A percentile compares a stretch with the other conserved stretches of the same genome.
These are phyloP conservation scores for Clarias pachynema DNA, from an alignment of 2,797 vertebrate species.

Conservation along the genomic window DNA sequence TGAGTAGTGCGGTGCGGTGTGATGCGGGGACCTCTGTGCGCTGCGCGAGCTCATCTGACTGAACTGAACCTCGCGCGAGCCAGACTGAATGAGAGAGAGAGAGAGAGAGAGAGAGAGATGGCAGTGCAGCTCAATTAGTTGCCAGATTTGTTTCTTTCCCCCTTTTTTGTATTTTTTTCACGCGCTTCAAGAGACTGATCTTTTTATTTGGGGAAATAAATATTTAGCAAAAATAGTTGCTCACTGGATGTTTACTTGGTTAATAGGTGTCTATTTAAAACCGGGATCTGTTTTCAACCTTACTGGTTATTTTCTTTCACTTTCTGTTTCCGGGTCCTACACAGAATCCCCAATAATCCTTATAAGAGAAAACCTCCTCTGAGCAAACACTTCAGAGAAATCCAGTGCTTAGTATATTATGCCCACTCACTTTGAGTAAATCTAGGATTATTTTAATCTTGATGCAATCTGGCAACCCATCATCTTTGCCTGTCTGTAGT, in stretches of 20 bases:
- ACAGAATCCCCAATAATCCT: background rate
- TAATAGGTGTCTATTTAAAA: background rate
- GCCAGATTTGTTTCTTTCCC: background rate
- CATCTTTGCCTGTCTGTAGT: background rate
- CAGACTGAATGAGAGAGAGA: constrained; percentile 1
- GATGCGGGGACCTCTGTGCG: background rate
- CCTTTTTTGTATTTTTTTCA: background rate
- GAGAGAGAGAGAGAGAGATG: constrained; percentile 18
- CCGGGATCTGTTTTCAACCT: fast-evolving
- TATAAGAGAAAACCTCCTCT: background rate
- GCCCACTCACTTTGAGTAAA: background rate
- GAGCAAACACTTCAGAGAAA: background rate
- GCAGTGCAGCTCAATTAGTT: background rate
- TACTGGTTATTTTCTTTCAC: background rate
- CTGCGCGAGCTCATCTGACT: constrained; percentile 13
- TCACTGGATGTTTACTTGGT: background rate
- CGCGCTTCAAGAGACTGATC: background rate
- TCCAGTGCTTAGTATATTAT: too few species aligned
- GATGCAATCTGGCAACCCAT: constrained; percentile 12
- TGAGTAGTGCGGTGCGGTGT: background rate
- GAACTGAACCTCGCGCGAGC: background rate
- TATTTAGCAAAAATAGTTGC: background rate
- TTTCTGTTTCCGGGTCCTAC: background rate
- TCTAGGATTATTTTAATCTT: fast-evolving
- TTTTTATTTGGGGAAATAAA: background rate